These are phyloP conservation scores for Allophyes oxyacanthae DNA, from an alignment of 2,888 invertebrate genomes.

Conservation along the genomic window DNA sequence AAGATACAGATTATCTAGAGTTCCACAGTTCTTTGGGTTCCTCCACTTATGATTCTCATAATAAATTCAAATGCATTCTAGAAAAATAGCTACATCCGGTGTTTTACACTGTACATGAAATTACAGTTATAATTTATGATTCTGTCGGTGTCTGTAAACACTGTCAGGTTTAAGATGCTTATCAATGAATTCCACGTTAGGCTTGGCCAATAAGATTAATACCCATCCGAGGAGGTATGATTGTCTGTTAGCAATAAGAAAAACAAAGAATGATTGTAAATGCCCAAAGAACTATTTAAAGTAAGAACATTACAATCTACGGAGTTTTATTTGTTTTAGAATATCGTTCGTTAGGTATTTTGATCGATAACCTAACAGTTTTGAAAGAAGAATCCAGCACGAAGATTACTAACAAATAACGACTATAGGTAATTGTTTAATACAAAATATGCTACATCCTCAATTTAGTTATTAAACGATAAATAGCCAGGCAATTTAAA, in stretches of 20 bases:
- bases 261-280: slow-evolving; percentile 27
- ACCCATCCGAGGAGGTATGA: slow-evolving; percentile 9
- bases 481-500: slow-evolving; percentile 4
- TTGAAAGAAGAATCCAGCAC: too few species aligned
- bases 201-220: slow-evolving; percentile 30
- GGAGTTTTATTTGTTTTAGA: too few species aligned
- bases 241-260: slow-evolving; percentile 12
- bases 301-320: neutral
- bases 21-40: too few species aligned
- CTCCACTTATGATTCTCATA: neutral
- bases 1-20: too few species aligned
- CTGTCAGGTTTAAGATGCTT: slow-evolving; percentile 26
- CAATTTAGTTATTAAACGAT: slow-evolving; percentile 20
- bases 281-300: slow-evolving; percentile 1
- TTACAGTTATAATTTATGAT: slow-evolving; percentile 16
- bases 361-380: too few species aligned
- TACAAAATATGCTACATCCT: slow-evolving; percentile 15
- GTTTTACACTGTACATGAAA: neutral
- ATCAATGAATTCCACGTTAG: slow-evolving; percentile 35
- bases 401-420: neutral
- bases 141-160: slow-evolving; percentile 20
- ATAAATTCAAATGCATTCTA: too few species aligned
- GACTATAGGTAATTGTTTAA: too few species aligned
- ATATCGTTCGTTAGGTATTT: too few species aligned
- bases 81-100: slow-evolving; percentile 24